Conservation (phyloP, 2,797 vertebrate species). For the Nannoperca australis region DNA sequence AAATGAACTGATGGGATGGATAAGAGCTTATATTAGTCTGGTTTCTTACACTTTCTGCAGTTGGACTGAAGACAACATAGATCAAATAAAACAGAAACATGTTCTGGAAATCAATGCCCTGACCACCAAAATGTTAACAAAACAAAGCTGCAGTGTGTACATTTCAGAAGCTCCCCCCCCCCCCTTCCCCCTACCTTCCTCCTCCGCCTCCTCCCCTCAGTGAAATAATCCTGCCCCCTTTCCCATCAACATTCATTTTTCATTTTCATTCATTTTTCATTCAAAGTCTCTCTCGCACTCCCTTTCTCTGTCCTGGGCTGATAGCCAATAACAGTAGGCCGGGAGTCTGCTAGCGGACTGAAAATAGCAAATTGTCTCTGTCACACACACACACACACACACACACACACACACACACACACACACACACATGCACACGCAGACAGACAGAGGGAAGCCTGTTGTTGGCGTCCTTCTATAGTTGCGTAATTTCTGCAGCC, state of each 20-base stretch:
- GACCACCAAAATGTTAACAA: not conserved
- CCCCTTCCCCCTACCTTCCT: not conserved
- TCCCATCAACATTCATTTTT: slow-evolving; percentile 80
- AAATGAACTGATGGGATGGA: not conserved
- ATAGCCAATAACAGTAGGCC: slow-evolving; percentile 77
- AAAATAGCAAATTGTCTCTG: slow-evolving; percentile 72
- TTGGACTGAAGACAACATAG: not conserved
- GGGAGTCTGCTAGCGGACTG: slow-evolving; percentile 63
- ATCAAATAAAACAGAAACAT: not conserved
- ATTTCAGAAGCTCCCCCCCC: not conserved
- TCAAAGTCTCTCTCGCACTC: slow-evolving; percentile 66
- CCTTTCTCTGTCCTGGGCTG: slow-evolving; percentile 66
- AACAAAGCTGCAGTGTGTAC: not conserved
- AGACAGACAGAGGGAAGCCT: slow-evolving; percentile 39
- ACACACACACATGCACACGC: slow-evolving; percentile 25
- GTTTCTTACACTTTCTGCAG: not conserved
- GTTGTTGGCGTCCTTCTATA: slow-evolving; percentile 55
- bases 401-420: slow-evolving; percentile 18
- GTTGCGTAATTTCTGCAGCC: slow-evolving; percentile 65
- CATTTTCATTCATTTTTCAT: slow-evolving; percentile 82
- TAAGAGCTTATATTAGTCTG: not conserved
- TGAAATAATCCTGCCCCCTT: slow-evolving; percentile 64
- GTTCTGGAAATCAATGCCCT: not conserved
- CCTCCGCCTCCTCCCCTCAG: slow-evolving; percentile 10
- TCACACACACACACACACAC: slow-evolving; percentile 35